Evolutionary conservation across 2,888 invertebrate genomes (phyloP).

Genomic region (Dolichomitus sp.): DNA sequence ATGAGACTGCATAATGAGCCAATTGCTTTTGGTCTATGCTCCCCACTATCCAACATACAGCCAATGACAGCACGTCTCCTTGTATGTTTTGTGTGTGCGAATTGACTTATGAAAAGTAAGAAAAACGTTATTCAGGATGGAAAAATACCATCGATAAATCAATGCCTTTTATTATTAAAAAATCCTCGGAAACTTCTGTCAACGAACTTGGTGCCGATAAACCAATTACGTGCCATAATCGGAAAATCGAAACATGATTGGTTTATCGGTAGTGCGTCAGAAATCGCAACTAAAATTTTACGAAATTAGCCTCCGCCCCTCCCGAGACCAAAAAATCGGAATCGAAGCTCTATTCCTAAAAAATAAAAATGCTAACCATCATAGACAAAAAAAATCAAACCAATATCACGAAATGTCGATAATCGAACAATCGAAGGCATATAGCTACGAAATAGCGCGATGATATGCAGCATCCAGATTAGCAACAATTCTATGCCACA

Average conservation of each 20-base stretch:
- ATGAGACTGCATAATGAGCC: no score
- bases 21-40: no score
- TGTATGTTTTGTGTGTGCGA: no score
- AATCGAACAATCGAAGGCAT: neutral
- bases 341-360: neutral
- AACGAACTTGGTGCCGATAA: neutral
- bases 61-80: no score
- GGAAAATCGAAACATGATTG: neutral
- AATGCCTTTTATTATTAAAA: neutral
- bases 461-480: neutral
- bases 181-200: neutral
- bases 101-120: no score
- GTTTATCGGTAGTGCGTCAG: neutral
- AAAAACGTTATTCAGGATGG: no score
- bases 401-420: neutral
- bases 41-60: no score
- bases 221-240: neutral
- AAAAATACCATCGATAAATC: no score
- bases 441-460: neutral
- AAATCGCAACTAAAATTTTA: neutral
- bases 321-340: neutral
- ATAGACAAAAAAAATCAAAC: neutral
- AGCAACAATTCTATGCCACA: slow-evolving; percentile 9
- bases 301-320: neutral
- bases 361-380: neutral